Evolutionary conservation across 2,888 invertebrate species (phyloP).

Genomic region (Xestia rhomboidea): DNA sequence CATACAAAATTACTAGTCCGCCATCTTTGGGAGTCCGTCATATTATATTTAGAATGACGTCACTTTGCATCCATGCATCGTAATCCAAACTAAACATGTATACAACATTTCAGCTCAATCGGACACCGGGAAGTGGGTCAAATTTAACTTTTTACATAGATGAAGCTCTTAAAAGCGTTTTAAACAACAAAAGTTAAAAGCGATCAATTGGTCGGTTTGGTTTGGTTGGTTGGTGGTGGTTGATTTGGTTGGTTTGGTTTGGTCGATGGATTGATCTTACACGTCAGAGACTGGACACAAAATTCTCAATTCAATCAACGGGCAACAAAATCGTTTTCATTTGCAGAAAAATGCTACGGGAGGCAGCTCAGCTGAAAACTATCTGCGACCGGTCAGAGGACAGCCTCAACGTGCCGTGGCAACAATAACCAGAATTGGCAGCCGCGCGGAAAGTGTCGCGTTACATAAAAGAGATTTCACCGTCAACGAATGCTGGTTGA

Average conservation of each 20-base stretch:
- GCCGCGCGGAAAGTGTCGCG: conserved; percentile 12
- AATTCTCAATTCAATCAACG: neutral
- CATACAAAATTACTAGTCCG: neutral
- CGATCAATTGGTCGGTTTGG: too few relatives aligned
- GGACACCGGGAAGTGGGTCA: neutral
- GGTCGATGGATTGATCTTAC: too few relatives aligned
- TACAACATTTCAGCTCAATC: neutral
- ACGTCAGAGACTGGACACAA: neutral
- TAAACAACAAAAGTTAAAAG: neutral
- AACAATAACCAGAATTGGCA: conserved; percentile 46
- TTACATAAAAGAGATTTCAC: conserved; percentile 30
- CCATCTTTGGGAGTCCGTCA: too few relatives aligned
- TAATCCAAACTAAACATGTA: neutral
- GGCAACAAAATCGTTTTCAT: neutral
- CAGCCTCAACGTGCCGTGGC: conserved; percentile 15
- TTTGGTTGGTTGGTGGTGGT: too few relatives aligned
- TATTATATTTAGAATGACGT: neutral
- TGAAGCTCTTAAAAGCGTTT: neutral
- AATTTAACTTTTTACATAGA: neutral
- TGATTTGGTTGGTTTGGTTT: too few relatives aligned
- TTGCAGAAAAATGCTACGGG: neutral
- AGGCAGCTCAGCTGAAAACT: neutral
- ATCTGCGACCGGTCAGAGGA: conserved; percentile 1
- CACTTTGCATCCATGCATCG: neutral
- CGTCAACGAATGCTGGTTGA: conserved; percentile 14